Base-by-base conservation (phyloP, 2,113 vertebrate species). In the Barnardius zonarius region DNA sequence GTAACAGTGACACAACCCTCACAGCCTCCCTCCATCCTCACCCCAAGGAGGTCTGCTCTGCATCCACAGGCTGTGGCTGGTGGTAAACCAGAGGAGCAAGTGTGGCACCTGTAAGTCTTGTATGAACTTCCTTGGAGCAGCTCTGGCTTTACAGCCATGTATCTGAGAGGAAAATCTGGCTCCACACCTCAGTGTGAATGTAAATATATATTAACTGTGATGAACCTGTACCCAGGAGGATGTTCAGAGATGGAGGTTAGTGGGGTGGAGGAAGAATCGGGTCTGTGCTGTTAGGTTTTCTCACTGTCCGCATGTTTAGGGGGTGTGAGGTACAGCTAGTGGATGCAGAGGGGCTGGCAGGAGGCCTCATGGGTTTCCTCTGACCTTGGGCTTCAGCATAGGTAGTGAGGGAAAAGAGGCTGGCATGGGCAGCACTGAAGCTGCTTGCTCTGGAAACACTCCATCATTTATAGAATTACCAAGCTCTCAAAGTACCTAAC, bases 71-170 rank as follows among this genome's bases (percentile, higher is more conserved):
- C 78, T 85, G 55, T 16, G n/a, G 37, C 79, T 2, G 3, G 33
- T 25, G 14, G 46, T 49, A 54, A 7, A 27, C 70, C n/a, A 35
- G 49, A 30, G 57, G 37, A 13, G 17, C 0, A 0, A 51, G 12
- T 13, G 17, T 61, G 35, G 46, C 69, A 17, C 10, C 31, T 5
- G 0, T 11, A 30, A 63, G 19, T 68, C 43, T 75, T 2, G 0
- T n/a, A 49, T 52, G 59, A 49, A 49, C 30, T 14, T 16, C 14
- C 22, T 18, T 35, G 78, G 83, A 72, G 51, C 43, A n/a, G 7
- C 72, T 75, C 59, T 79, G 83, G 23, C 46, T 86, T 92, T 69
- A n/a, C 25, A 43, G 37, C 39, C 8, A 0, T 2, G 0, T 23
- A 61, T 59, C 17, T 1, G 3, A 64, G 57, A 73, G n/a, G 69